Base-by-base conservation (phyloP, 2,113 vertebrate genomes). In the Epinephelus fuscoguttatus region DNA sequence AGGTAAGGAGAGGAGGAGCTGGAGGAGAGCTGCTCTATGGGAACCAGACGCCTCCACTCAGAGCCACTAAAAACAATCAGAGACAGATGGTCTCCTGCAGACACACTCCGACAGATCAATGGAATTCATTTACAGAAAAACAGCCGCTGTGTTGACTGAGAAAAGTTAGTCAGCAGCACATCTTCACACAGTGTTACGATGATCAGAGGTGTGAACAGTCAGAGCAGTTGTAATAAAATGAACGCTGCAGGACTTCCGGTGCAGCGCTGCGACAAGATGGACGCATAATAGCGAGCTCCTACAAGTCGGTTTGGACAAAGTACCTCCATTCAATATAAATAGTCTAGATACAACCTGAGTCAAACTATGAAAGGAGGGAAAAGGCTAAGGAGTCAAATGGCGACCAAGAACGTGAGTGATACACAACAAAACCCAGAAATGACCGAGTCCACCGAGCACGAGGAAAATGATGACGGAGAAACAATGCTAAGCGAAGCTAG, bases 51-150 rank as follows among this genome's bases (percentile, higher is more conserved):
- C 25, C 63, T 49, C 64, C 5, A 2, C 19, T 14, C 42, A 62
- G 53, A 60, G 63, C 67, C 5, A 53, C 63, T 42, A 45, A 45
- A 18, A 70, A 62, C 66, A 61, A 78, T 53, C 56, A 10, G 10
- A 25, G 57, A 12, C 67, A 62, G 67, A 79, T 17, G 56, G 67
- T n/a, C 15, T 53, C 56, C 47, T 42, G 47, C 21, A 21, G 23
- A 56, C 47, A 53, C 19, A 42, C 77, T 25, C 62, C 25, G 55
- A 8, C n/a, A 55, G 8, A 63, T 52, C 77, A 55, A 12, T 63
- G n/a, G 33, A 33, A 53, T 42, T 23, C 33, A 47, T 45, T 63
- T 30, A 47, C 49, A 79, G 45, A 27, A 61, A 27, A 6, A 13
- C 55, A 50, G 73, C 33, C 33, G 9, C 45, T 30, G 3, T 25